Evolutionary conservation across 2,888 invertebrate genomes (phyloP), one percentile per base, ranked within the genome.

Genomic region (Nymphalis urticae): DNA sequence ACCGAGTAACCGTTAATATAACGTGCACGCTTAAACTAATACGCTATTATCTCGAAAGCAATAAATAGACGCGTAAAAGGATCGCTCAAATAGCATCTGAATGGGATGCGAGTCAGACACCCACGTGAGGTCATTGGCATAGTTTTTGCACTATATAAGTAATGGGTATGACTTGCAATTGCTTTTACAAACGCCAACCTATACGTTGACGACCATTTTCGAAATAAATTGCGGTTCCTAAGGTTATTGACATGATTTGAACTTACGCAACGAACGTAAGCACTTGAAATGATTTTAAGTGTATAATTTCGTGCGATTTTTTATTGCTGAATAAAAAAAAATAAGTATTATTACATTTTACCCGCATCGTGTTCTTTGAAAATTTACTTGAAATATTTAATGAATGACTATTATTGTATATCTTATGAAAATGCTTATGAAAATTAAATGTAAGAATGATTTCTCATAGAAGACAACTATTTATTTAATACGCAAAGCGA

Each of bases 71-170:
- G n/a, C 64, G 21, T 66, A 64, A 58, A 68, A 71, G 66, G 61
- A 68, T 71, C 59, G 54, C 68, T 64, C 70, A 62, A 73, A 72
- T 59, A 70, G 50, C 47, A 48, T 65, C 53, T 67, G 53, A 68
- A 64, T 72, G 64, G 63, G 64, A 59, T 66, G n/a, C 48, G 66
- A 59, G 63, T 54, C 58, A 59, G 47, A 54, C 64, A 53, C 66
- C 68, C 66, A 68, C 66, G 36, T 54, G 68, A 73, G 68, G 73
- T 54, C 73, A 69, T 69, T 67, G 72, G 69, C 72, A 69, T 32
- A 66, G 67, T 70, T 70, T 71, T 72, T 69, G 72, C 58, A 54
- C 60, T 32, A 58, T 1, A 42, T 58, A 58, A 42, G 58, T 58
- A 42, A 58, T 58, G 58, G 64, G 36, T 42, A 50, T 58, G 48